phyloP scores from a whole-genome alignment of 2,888 invertebrate species.

The Noctua comes region DNA sequence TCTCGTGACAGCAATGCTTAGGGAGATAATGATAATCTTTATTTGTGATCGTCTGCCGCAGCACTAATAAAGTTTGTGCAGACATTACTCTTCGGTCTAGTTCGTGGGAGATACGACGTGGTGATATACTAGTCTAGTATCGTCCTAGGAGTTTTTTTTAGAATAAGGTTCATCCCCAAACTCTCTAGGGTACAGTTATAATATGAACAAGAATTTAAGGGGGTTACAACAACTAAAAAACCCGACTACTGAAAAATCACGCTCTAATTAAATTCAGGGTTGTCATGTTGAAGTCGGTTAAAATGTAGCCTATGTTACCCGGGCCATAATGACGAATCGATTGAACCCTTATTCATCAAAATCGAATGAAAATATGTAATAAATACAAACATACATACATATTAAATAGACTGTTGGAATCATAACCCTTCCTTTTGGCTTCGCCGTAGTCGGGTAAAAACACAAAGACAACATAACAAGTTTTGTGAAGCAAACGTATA shows the following conservation, averaged over 20 bases:
- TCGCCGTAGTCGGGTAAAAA: not conserved
- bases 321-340: too few relatives aligned
- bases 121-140: conserved; percentile 21
- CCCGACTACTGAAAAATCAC: too few relatives aligned
- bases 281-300: too few relatives aligned
- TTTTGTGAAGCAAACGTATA: not conserved
- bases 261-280: too few relatives aligned
- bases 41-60: conserved; percentile 46
- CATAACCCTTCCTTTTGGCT: too few relatives aligned
- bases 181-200: not conserved
- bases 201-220: not conserved
- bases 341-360: too few relatives aligned
- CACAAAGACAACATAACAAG: not conserved
- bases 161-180: not conserved
- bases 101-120: conserved; percentile 33
- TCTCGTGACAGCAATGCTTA: conserved; percentile 52
- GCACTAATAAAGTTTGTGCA: conserved; percentile 25
- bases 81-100: conserved; percentile 24
- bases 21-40: conserved; percentile 55
- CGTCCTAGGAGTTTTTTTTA: not conserved
- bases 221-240: too few relatives aligned
- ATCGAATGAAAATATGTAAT: too few relatives aligned
- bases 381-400: too few relatives aligned
- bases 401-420: too few relatives aligned
- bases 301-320: too few relatives aligned